Percentiles rank a stretch among this genome's conserved stretches.
Evolutionary conservation across 2,113 vertebrate species (phyloP).

Genomic region (Datnioides undecimradiatus): DNA sequence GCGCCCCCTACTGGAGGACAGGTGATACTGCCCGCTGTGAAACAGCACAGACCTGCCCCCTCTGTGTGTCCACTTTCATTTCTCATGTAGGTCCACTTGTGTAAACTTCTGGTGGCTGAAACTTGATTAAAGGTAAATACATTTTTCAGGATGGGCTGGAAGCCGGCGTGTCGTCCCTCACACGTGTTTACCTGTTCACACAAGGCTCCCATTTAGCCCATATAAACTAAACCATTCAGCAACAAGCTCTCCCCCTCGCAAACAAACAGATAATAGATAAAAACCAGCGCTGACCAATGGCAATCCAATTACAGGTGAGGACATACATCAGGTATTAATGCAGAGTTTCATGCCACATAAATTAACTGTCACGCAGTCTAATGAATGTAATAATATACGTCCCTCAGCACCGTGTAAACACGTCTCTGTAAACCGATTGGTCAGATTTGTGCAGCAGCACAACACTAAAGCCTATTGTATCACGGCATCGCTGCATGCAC

Average conservation of each 20-base stretch:
- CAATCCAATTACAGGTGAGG: background rate
- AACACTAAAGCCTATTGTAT: slow-evolving; percentile 44
- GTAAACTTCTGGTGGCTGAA: slow-evolving; percentile 45
- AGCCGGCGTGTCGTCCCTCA: slow-evolving; percentile 24
- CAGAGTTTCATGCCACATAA: slow-evolving; percentile 1
- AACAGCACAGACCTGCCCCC: background rate
- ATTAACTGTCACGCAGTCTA: background rate
- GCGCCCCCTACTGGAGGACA: slow-evolving; percentile 75
- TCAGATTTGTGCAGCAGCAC: background rate
- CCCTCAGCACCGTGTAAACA: slow-evolving; percentile 14
- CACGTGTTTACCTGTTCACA: slow-evolving; percentile 31
- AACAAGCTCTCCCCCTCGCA: background rate
- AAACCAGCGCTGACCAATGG: slow-evolving; percentile 28
- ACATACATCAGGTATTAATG: slow-evolving; percentile 8
- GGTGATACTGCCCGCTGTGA: background rate
- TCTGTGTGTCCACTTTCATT: slow-evolving; percentile 17
- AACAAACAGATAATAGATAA: slow-evolving; percentile 30
- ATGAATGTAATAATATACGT: background rate
- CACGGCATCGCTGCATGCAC: background rate
- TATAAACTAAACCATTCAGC: slow-evolving; percentile 57
- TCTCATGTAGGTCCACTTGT: slow-evolving; percentile 42
- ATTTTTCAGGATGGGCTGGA: slow-evolving; percentile 14
- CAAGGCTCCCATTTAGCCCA: slow-evolving; percentile 44
- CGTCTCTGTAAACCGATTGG: background rate
- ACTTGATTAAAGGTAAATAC: slow-evolving; percentile 69